Evolutionary conservation across 2,797 vertebrate genomes (phyloP).

Genomic region (Anguilla anguilla): DNA sequence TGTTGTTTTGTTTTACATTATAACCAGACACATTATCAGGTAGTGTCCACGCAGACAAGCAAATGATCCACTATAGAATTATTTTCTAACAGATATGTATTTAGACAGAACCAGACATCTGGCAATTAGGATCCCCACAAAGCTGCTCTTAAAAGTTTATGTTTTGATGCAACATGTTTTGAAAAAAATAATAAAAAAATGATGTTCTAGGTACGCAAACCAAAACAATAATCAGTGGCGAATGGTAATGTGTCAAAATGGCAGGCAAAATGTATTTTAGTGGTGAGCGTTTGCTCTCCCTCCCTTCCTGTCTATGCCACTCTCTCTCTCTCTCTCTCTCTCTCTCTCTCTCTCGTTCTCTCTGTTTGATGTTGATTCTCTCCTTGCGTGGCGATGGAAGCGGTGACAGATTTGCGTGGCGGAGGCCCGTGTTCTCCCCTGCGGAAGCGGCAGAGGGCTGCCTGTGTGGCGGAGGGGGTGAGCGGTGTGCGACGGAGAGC

Average conservation of each 20-base stretch:
- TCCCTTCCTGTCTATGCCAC: neutral
- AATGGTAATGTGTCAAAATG: neutral
- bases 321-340: neutral
- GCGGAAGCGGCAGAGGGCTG: conserved; percentile 63
- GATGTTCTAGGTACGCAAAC: neutral
- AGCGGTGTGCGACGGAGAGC: conserved; percentile 69
- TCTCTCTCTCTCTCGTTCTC: neutral
- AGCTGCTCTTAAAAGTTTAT: conserved; percentile 17
- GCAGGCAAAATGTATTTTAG: neutral
- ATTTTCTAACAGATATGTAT: conserved; percentile 4
- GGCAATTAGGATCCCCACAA: neutral
- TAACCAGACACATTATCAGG: neutral
- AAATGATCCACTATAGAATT: neutral
- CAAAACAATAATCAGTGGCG: conserved; percentile 3
- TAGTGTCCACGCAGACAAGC: conserved; percentile 8
- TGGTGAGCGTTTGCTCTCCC: neutral
- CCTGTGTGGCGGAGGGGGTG: conserved; percentile 63
- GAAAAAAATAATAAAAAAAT: neutral
- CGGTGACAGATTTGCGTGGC: neutral
- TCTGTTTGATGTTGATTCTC: neutral
- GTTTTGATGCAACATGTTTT: neutral
- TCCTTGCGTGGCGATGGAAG: neutral
- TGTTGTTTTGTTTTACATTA: neutral
- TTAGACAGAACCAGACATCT: conserved; percentile 16
- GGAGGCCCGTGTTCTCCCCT: conserved; percentile 59